Base-by-base conservation (phyloP, 2,888 invertebrate species). In the Harpagoxenus sublaevis region DNA sequence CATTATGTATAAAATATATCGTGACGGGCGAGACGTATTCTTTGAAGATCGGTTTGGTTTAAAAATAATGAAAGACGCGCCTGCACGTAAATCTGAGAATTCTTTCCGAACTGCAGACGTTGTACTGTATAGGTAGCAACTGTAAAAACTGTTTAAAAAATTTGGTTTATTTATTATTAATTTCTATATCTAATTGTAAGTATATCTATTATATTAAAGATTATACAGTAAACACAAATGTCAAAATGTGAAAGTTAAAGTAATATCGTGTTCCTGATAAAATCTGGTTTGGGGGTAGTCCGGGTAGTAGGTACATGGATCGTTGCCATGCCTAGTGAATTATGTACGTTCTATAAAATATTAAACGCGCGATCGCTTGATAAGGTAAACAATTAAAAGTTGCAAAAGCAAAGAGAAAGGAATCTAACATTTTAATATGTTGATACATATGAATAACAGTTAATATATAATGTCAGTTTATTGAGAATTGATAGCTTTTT, bases 81-180 rank as follows among this genome's bases (percentile, higher is more conserved):
- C 8, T 39, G 28, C 42, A 45, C 4, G 35, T 51, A 66, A 66
- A 77, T 65, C 51, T 63, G 45, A 45, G 45, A 62, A 66, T 66
- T 53, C 35, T 35, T 23, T 10, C 1, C 15, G 15, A 53, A 39
- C 23, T 15, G 35, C 48, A 51, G 3, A 10, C 8, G 70, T 70
- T 31, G 6, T 9, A 35, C 35, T 31, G 28, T 31, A 6, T 18
- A n/a, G 9, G n/a, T 12, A 39, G 39, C 6, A 31, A 31, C 12
- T 60, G 8, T n/a, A 63, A 63, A 39, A 45, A 66, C 28, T 66
- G 45, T 65, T 51, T 51, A 51, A 23, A 23, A 23, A 23, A 23
- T 23, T 23, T 23, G 23, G 23, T 23, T 23, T 23, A 23, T 23
- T 23, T 23, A 23, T 0, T 23, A 23, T 23, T 23, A 23, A 23